These are phyloP conservation scores for Apis laboriosa DNA, from an alignment of 1,140 invertebrate genomes.

Conservation along the genomic window DNA sequence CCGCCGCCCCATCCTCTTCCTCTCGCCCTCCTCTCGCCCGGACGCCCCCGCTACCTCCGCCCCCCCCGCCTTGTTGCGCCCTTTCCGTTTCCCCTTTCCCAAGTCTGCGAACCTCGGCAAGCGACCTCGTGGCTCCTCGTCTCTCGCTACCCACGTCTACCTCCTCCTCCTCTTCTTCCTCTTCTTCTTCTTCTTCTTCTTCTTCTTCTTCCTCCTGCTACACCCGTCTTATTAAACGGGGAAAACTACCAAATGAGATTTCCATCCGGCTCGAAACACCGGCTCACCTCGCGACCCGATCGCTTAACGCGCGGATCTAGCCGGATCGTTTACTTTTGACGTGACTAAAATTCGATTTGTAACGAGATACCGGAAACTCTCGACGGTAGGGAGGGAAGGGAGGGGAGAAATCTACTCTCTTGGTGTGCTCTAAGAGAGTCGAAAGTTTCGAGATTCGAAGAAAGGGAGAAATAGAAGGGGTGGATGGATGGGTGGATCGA, in stretches of 20 bases:
- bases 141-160: not conserved
- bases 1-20: conserved; percentile 12
- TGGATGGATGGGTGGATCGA: too few species aligned
- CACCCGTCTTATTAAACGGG: conserved; percentile 65
- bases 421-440: too few species aligned
- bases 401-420: too few species aligned
- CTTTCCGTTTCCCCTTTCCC: conserved; percentile 68
- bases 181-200: not conserved
- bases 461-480: too few species aligned
- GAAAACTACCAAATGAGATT: conserved; percentile 68
- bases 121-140: conserved; percentile 66
- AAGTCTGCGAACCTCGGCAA: conserved; percentile 70
- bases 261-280: conserved; percentile 65
- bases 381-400: not conserved
- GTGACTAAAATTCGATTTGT: conserved; percentile 63
- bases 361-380: conserved; percentile 22
- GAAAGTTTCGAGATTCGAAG: too few species aligned
- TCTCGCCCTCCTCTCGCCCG: not conserved
- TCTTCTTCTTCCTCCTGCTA: not conserved
- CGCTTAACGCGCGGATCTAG: conserved; percentile 43
- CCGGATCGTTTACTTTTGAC: conserved; percentile 59
- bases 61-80: conserved; percentile 63
- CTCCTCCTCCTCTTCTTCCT: not conserved
- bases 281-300: conserved; percentile 24
- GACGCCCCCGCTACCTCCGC: conserved; percentile 36